Evolutionary conservation across 2,888 invertebrate species (phyloP), one percentile per base, ranked within the genome.

Genomic region (Leucophenga montana): DNA sequence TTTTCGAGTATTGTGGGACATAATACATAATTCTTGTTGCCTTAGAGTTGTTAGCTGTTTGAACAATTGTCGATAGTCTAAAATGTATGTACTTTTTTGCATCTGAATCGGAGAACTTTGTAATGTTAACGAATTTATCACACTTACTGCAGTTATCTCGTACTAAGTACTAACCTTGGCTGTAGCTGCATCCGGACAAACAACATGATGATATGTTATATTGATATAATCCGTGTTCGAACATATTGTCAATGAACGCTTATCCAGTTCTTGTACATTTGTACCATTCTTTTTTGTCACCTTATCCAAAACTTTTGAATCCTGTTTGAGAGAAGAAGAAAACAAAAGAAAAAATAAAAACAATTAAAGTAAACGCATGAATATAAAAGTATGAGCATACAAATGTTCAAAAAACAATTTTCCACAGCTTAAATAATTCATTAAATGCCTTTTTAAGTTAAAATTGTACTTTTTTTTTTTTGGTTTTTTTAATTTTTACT

Each of bases 151-250:
- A n/a, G n/a, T n/a, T n/a, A n/a, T n/a, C n/a, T n/a, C n/a, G n/a
- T n/a, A n/a, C n/a, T n/a, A n/a, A n/a, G 33, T 54, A 77, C 78
- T 89, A 91, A 98, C 98, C 94, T 96, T 97, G 59, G 99, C 98
- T 20, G 95, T 96, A 76, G 94, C 95, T 18, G 95, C 93, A 90
- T 97, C 96, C 14, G 97, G 95, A 86, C 97, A 98, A 73, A 99
- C 95, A 80, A 99, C 95, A 89, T 98, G 98, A 85, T 98, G 97
- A 89, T 98, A 98, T 90, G 95, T 97, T 88, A 99, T 97, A 90
- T 98, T 99, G 87, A 99, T 99, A 89, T 99, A 96, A 90, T 99
- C 99, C 16, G 97, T 96, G 13, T 99, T 99, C 86, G 97, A 97
- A 90, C 99, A 99, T 85, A 99, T 96, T 72, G 98, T 98, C 65